phyloP scores from a whole-genome alignment of 2,113 vertebrate genomes.

The Pedetes capensis region DNA sequence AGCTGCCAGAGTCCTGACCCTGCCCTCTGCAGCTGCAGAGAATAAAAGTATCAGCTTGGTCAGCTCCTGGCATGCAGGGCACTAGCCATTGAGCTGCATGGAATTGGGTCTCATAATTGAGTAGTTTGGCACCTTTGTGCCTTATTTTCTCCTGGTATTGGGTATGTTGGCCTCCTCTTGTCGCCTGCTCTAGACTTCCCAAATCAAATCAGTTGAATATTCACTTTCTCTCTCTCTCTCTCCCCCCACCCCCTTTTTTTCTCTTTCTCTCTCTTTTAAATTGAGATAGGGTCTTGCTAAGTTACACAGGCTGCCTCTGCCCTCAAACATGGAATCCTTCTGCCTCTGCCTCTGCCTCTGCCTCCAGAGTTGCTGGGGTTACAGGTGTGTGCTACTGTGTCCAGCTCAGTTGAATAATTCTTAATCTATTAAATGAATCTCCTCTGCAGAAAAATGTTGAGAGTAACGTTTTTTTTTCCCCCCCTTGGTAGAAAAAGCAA shows the following conservation, averaged over 20 bases:
- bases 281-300: too few relatives aligned
- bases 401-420: neutral
- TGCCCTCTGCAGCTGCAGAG: conserved; percentile 56
- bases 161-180: neutral
- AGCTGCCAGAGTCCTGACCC: conserved; percentile 44
- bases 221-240: too few relatives aligned
- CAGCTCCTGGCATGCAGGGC: conserved; percentile 42
- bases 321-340: too few relatives aligned
- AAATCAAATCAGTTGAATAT: neutral
- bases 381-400: too few relatives aligned
- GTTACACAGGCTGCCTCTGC: too few relatives aligned
- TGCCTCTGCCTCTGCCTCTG: too few relatives aligned
- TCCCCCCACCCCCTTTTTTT: too few relatives aligned
- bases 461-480: conserved; percentile 31
- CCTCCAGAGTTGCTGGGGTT: too few relatives aligned
- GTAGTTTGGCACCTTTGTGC: neutral
- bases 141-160: neutral
- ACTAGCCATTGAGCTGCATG: conserved; percentile 40
- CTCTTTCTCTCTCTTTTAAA: too few relatives aligned
- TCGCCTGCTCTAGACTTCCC: neutral
- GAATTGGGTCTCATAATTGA: conserved; percentile 28
- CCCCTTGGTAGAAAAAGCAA: conserved; percentile 32
- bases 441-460: neutral
- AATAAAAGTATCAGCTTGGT: conserved; percentile 61
- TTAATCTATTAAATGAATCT: conserved; percentile 24